Percentiles rank a stretch among this genome's conserved stretches.
Evolutionary conservation across 2,113 vertebrate genomes (phyloP).

Genomic region (Vidua macroura): DNA sequence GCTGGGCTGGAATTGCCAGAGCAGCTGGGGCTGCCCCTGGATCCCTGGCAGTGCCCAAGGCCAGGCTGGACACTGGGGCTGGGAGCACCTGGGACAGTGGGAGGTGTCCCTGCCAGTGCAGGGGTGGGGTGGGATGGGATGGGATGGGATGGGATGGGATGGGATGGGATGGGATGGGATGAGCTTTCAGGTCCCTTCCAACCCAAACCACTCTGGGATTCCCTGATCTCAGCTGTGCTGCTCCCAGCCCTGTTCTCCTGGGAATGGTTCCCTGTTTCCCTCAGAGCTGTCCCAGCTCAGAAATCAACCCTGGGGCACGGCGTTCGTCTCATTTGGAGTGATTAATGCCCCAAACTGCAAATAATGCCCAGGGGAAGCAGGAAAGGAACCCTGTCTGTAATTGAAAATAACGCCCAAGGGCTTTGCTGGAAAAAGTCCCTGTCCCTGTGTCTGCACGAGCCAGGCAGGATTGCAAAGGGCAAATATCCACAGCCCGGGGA

Average conservation of each 20-base stretch:
- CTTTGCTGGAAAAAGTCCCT: background rate
- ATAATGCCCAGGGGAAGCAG: background rate
- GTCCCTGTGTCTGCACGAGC: background rate
- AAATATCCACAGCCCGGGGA: background rate
- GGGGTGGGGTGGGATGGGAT: too few species aligned
- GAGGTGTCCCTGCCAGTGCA: background rate
- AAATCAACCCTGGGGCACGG: background rate
- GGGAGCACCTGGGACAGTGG: background rate
- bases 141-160: background rate
- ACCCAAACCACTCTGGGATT: background rate
- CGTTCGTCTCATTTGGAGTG: background rate
- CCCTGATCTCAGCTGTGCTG: background rate
- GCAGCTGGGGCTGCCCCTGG: background rate
- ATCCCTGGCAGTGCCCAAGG: background rate
- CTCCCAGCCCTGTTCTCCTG: background rate
- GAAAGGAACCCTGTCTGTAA: background rate
- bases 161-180: background rate
- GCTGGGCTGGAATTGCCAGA: background rate
- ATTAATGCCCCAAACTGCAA: background rate
- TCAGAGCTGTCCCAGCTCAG: background rate
- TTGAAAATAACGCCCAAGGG: background rate
- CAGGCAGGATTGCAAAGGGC: background rate
- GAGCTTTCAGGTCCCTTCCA: background rate
- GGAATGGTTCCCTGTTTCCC: background rate
- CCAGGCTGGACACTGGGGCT: background rate